Evolutionary conservation across 2,888 invertebrate species (phyloP).

Genomic region (Rugalucina vietnamica): DNA sequence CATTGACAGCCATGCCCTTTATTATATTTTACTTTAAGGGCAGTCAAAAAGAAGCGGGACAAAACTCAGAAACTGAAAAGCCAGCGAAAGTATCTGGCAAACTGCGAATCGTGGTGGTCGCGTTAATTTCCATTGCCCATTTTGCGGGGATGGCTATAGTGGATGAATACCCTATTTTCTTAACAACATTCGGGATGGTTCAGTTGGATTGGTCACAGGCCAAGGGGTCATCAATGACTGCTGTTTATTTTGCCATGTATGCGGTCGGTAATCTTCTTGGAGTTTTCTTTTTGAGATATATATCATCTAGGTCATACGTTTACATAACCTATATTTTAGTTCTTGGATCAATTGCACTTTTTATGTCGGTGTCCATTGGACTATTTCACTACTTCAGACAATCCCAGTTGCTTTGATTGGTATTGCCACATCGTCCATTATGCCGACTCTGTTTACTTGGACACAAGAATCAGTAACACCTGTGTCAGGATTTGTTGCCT

Average conservation of each 20-base stretch:
- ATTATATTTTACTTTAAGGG: neutral
- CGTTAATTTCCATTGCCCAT: conserved; percentile 14
- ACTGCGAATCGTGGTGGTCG: neutral
- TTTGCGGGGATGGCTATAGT: conserved; percentile 34
- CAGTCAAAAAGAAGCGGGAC: neutral
- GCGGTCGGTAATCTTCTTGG: conserved; percentile 41
- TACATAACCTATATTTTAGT: conserved; percentile 33
- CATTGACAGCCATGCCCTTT: conserved; percentile 22
- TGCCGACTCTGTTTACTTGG: conserved; percentile 64
- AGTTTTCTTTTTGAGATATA: conserved; percentile 42
- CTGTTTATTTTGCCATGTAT: conserved; percentile 43
- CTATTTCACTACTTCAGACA: conserved; percentile 46
- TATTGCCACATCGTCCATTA: conserved; percentile 53
- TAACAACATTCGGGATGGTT: conserved; percentile 41
- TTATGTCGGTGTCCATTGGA: conserved; percentile 45
- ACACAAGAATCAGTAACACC: conserved; percentile 60
- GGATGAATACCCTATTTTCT: conserved; percentile 47
- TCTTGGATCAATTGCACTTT: conserved; percentile 20
- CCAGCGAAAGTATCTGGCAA: neutral
- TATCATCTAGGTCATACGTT: conserved; percentile 42
- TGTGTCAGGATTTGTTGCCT: conserved; percentile 57
- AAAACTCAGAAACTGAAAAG: neutral
- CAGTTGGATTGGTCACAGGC: conserved; percentile 41
- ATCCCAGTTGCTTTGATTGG: conserved; percentile 50
- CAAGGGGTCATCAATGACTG: conserved; percentile 26